A percentile compares a stretch with the other conserved stretches of the same genome.
Conservation (phyloP, 2,113 vertebrate species). For the Oenanthe melanoleuca region DNA sequence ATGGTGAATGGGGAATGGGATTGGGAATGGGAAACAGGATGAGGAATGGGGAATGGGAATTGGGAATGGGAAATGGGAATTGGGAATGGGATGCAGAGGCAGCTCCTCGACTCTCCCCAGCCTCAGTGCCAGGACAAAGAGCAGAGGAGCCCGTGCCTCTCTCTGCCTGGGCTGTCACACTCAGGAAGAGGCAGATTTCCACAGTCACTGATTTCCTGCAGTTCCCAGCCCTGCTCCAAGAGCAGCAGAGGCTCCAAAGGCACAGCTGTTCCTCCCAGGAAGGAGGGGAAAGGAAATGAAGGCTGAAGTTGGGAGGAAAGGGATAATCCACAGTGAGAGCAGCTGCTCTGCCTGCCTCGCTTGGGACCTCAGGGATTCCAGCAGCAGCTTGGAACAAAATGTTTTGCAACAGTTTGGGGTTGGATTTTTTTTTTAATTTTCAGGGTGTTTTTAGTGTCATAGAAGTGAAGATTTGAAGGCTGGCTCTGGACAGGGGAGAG, state of each 20-base stretch:
- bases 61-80: no score
- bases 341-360: constrained; percentile 54
- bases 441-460: not conserved
- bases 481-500: not conserved
- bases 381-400: constrained; percentile 16
- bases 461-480: not conserved
- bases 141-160: not conserved
- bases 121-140: no score
- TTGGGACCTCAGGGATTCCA: constrained; percentile 34
- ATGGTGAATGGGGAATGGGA: no score
- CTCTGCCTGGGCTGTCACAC: not conserved
- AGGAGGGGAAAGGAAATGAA: constrained; percentile 61
- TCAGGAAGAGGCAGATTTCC: constrained; percentile 33
- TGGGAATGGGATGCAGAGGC: no score
- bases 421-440: not conserved
- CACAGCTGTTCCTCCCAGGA: constrained; percentile 64
- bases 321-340: constrained; percentile 59
- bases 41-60: no score
- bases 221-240: not conserved
- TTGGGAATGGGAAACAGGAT: no score
- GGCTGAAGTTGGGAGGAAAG: constrained; percentile 59
- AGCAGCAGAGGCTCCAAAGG: constrained; percentile 11
- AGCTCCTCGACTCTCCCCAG: no score
- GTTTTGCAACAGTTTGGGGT: not conserved
- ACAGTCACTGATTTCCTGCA: constrained; percentile 34